Evolutionary conservation across 2,797 vertebrate species (phyloP), one percentile per base, ranked within the genome.

Genomic region (Eulemur albifrons): DNA sequence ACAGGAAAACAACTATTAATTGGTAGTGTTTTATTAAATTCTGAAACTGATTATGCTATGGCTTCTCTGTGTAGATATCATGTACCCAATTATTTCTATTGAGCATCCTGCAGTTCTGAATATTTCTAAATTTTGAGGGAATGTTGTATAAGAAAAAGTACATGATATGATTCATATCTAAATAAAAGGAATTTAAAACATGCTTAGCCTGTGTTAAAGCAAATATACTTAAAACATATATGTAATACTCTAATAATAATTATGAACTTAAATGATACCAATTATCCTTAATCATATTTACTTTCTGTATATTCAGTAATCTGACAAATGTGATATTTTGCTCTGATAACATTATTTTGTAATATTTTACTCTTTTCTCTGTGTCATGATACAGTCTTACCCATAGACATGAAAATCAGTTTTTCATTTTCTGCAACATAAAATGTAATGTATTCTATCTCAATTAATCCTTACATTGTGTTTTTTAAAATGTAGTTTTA

Each of bases 231-330:
- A 61, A 9, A 40, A 79, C 59, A 30, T 17, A 30, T 73, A 57
- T 11, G 2, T 20, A 10, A 35, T 30, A 13, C 1, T 40, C 4
- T 57, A 85, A n/a, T 40, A 27, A 14, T 67, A 79, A 69, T 45
- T 54, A 63, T 54, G 15, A 59, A 14, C 9, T 7, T 23, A 52
- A 80, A 52, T 81, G 5, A 20, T 52, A 52, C 5, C 54, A 84
- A 73, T 38, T 88, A 59, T 75, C 23, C 23, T 83, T 52, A 88
- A 79, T 32, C 40, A 59, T 50, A 48, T 79, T 79, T 88, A 67
- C 14, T 79, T 90, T 91, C 10, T 91, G 6, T 23, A 65, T 79
- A 9, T 7, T 59, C 17, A 30, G 0, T 72, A 72, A 52, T 50
- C 35, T 67, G 23, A 83, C 0, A 70, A 92, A 35, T 73, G 25